Evolutionary conservation across 2,888 invertebrate genomes (phyloP).

Genomic region (Liposcelis brunnea): DNA sequence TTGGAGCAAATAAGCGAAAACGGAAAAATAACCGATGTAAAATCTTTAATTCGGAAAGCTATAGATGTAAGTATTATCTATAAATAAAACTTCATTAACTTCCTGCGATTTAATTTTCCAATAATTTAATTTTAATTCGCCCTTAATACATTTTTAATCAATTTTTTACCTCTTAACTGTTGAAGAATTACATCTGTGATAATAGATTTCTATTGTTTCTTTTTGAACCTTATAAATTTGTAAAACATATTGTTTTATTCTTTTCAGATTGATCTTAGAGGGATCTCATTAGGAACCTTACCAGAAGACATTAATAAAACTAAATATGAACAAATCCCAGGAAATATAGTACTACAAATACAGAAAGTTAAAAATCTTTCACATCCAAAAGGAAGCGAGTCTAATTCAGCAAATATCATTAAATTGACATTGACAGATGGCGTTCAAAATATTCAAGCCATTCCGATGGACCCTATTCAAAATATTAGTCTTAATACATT

Average conservation of each 20-base stretch:
- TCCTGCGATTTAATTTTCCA: slow-evolving; percentile 9
- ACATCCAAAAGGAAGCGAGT: slow-evolving; percentile 80
- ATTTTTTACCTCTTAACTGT: slow-evolving; percentile 1
- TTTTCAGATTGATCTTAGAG: slow-evolving; percentile 56
- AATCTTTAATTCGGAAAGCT: slow-evolving; percentile 43
- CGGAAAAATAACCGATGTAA: slow-evolving; percentile 41
- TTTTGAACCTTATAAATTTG: too few species aligned
- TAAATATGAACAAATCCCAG: slow-evolving; percentile 33
- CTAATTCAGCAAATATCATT: slow-evolving; percentile 60
- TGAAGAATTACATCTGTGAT: too few species aligned
- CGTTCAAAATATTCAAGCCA: slow-evolving; percentile 52
- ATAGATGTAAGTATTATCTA: slow-evolving; percentile 50
- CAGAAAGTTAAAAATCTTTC: slow-evolving; percentile 75
- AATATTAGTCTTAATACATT: slow-evolving; percentile 62
- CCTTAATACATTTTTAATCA: background rate
- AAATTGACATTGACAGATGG: slow-evolving; percentile 78
- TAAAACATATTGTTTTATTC: slow-evolving; percentile 7
- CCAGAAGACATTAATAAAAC: slow-evolving; percentile 49
- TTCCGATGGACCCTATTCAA: slow-evolving; percentile 57
- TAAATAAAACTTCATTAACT: too few species aligned
- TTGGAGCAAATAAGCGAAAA: slow-evolving; percentile 46
- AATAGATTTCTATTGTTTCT: too few species aligned
- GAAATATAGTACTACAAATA: slow-evolving; percentile 56
- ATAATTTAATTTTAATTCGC: slow-evolving; percentile 12
- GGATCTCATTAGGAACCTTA: slow-evolving; percentile 58